phyloP scores from a whole-genome alignment of 1,140 invertebrate species.

The Macrosteles quadrilineatus region DNA sequence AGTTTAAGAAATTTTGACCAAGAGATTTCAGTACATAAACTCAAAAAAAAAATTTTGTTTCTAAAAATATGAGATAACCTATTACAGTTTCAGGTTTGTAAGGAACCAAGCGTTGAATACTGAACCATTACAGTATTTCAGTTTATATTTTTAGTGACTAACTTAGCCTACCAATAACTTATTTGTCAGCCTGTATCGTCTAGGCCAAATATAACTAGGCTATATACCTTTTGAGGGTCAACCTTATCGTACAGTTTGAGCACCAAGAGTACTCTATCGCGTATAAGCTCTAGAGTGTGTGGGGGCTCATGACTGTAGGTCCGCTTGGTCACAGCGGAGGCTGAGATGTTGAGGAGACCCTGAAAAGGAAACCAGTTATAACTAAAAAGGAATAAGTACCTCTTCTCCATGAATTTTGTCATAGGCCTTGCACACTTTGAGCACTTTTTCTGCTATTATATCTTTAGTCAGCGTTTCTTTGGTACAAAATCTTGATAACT shows the following conservation, averaged over 20 bases:
- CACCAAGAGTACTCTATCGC: conserved; percentile 86
- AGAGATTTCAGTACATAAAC: no score
- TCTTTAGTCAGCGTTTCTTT: conserved; percentile 44
- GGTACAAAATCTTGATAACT: background rate
- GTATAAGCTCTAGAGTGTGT: conserved; percentile 79
- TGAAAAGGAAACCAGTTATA: conserved; percentile 61
- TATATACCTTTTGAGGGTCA: conserved; percentile 88
- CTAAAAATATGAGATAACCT: no score
- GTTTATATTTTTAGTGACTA: no score
- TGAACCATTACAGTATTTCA: no score
- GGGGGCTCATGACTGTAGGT: conserved; percentile 64
- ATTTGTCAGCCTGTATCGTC: no score
- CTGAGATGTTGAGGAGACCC: conserved; percentile 57
- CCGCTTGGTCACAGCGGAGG: conserved; percentile 51
- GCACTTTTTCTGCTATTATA: conserved; percentile 69
- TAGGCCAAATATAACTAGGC: no score
- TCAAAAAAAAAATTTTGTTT: no score
- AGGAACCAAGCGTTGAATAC: no score
- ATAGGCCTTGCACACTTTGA: conserved; percentile 75
- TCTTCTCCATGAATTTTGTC: conserved; percentile 77
- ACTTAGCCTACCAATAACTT: no score
- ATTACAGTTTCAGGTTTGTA: no score
- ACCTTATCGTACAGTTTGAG: conserved; percentile 97
- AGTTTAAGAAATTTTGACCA: no score
- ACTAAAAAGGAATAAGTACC: conserved; percentile 68